These are phyloP conservation scores for Oxygymnocypris stewartii DNA, from an alignment of 2,113 vertebrate species.

Conservation along the genomic window DNA sequence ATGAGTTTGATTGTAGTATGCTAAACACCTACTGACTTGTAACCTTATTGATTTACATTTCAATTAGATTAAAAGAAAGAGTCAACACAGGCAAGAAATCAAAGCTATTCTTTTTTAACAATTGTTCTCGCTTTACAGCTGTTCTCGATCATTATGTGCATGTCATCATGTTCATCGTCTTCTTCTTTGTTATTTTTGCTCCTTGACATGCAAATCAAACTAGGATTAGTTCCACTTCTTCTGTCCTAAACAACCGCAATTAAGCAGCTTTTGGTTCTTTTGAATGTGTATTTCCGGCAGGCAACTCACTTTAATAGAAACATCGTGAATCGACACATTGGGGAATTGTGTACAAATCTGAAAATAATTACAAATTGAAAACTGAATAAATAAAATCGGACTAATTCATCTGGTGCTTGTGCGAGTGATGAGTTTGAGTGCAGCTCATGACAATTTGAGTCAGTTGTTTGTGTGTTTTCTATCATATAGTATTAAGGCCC, in stretches of 20 bases:
- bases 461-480: not conserved
- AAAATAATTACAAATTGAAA: not conserved
- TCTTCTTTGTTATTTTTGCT: not conserved
- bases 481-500: not conserved
- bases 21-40: not conserved
- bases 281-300: not conserved
- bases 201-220: conserved; percentile 1
- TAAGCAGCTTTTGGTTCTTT: not conserved
- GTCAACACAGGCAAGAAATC: not conserved
- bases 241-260: not conserved
- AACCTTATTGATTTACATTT: conserved; percentile 2
- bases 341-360: not conserved
- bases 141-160: not conserved
- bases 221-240: not conserved
- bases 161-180: not conserved
- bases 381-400: too few species aligned
- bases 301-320: not conserved
- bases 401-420: too few species aligned
- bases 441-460: not conserved
- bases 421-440: not conserved
- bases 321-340: not conserved
- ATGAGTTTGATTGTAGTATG: too few species aligned
- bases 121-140: not conserved
- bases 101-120: not conserved
- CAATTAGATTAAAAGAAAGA: too few species aligned